Evolutionary conservation across 2,888 invertebrate genomes (phyloP).

Genomic region (Caenorhabditis sp.): DNA sequence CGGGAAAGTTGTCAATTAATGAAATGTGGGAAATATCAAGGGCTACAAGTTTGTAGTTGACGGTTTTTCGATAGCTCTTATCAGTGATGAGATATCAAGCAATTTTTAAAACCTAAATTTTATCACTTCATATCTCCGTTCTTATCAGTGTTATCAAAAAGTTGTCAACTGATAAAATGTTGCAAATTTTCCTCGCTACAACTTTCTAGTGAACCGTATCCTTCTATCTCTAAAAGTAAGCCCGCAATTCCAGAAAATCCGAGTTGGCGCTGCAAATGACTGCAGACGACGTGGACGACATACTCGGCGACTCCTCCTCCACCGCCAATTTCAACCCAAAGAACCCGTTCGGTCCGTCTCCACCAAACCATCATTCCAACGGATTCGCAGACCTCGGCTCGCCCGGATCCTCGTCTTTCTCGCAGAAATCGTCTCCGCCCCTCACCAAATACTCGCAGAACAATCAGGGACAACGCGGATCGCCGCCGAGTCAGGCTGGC

Average conservation of each 20-base stretch:
- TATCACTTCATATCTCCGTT: neutral
- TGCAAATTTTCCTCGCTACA: neutral
- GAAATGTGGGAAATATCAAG: too few species aligned
- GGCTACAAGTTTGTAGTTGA: too few species aligned
- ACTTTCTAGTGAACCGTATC: too few species aligned
- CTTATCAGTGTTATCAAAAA: neutral
- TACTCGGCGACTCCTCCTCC: slow-evolving; percentile 46
- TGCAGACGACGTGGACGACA: slow-evolving; percentile 54
- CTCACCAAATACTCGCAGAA: slow-evolving; percentile 57
- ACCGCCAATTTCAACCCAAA: slow-evolving; percentile 53
- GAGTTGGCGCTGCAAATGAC: slow-evolving; percentile 57
- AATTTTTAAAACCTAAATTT: neutral
- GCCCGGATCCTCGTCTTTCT: slow-evolving; percentile 28
- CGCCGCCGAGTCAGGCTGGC: slow-evolving; percentile 40
- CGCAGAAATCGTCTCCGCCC: slow-evolving; percentile 56
- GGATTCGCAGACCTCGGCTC: slow-evolving; percentile 52
- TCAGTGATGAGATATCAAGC: neutral
- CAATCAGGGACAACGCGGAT: slow-evolving; percentile 58
- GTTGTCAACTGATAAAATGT: neutral
- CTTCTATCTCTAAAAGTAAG: too few species aligned
- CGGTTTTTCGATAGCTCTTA: too few species aligned
- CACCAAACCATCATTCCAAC: slow-evolving; percentile 40
- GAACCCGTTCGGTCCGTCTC: slow-evolving; percentile 59
- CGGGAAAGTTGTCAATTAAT: neutral
- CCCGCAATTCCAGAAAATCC: slow-evolving; percentile 43